Percentiles rank a stretch among this genome's conserved stretches.
Conservation (phyloP, 2,113 vertebrate genomes). For the Callionymus lyra region DNA sequence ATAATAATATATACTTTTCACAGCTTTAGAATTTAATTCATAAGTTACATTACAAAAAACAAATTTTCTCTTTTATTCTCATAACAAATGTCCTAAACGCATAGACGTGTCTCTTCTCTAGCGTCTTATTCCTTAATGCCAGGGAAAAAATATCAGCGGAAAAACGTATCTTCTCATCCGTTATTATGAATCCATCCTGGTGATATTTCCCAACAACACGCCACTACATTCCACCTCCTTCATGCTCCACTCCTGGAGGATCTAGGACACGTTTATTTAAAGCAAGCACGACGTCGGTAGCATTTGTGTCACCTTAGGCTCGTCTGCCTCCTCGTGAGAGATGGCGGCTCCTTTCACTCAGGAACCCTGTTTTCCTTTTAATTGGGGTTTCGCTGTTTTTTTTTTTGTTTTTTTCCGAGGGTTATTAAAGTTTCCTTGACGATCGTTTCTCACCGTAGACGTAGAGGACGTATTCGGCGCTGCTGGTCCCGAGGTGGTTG, state of each 20-base stretch:
- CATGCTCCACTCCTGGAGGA: slow-evolving; percentile 18
- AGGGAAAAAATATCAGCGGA: too few species aligned
- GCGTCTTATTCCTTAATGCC: too few species aligned
- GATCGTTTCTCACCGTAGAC: slow-evolving; percentile 82
- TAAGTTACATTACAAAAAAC: too few species aligned
- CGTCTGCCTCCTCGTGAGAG: slow-evolving; percentile 34
- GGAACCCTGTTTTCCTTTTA: slow-evolving; percentile 17
- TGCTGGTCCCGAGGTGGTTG: slow-evolving; percentile 90
- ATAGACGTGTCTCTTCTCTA: too few species aligned
- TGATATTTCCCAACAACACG: slow-evolving; percentile 54
- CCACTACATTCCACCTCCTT: slow-evolving; percentile 47
- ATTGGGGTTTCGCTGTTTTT: slow-evolving; percentile 3
- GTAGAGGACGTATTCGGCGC: slow-evolving; percentile 88
- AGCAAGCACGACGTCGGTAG: slow-evolving; percentile 57
- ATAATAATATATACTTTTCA: too few species aligned
- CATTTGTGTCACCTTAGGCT: slow-evolving; percentile 55
- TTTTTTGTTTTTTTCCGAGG: background rate
- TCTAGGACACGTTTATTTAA: slow-evolving; percentile 61
- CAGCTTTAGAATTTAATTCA: too few species aligned
- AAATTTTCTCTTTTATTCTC: too few species aligned
- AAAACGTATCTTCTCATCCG: too few species aligned
- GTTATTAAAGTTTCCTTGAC: too few species aligned
- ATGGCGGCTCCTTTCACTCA: slow-evolving; percentile 44
- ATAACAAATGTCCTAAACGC: too few species aligned
- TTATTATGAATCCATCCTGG: slow-evolving; percentile 54